phyloP scores from a whole-genome alignment of 2,113 vertebrate genomes.

The Buteo buteo region DNA sequence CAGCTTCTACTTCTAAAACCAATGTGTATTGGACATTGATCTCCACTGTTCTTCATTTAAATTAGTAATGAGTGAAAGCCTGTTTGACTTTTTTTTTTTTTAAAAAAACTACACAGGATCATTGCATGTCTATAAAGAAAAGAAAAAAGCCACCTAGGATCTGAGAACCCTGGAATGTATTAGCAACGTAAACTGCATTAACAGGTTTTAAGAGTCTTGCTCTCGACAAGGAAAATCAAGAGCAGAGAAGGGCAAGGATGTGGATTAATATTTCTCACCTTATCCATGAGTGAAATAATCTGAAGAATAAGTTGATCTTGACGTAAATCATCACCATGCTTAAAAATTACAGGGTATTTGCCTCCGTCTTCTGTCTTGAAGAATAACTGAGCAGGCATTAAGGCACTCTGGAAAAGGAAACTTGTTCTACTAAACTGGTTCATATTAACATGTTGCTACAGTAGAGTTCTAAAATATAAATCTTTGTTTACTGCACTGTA shows the following conservation, averaged over 20 bases:
- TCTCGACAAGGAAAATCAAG: neutral
- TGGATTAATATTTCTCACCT: slow-evolving; percentile 69
- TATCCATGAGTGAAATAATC: slow-evolving; percentile 99
- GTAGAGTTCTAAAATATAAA: neutral
- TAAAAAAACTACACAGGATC: neutral
- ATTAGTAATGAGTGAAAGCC: neutral
- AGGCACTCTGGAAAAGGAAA: slow-evolving; percentile 82
- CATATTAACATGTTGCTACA: neutral
- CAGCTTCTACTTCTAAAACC: neutral
- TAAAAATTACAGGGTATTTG: slow-evolving; percentile 97
- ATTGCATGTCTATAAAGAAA: neutral
- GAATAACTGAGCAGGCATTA: slow-evolving; percentile 97
- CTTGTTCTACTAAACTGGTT: neutral
- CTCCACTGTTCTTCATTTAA: neutral
- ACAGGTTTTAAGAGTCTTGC: neutral
- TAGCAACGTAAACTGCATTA: neutral
- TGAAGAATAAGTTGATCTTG: slow-evolving; percentile 99
- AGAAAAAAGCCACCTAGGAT: neutral
- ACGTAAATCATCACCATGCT: slow-evolving; percentile 94
- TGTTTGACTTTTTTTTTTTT: neutral
- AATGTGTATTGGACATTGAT: neutral
- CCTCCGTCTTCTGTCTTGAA: slow-evolving; percentile 94
- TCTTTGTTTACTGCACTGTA: neutral
- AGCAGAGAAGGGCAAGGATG: neutral
- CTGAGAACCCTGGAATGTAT: neutral